Conservation (phyloP, 2,113 vertebrate genomes). For the Clinocottus analis region DNA sequence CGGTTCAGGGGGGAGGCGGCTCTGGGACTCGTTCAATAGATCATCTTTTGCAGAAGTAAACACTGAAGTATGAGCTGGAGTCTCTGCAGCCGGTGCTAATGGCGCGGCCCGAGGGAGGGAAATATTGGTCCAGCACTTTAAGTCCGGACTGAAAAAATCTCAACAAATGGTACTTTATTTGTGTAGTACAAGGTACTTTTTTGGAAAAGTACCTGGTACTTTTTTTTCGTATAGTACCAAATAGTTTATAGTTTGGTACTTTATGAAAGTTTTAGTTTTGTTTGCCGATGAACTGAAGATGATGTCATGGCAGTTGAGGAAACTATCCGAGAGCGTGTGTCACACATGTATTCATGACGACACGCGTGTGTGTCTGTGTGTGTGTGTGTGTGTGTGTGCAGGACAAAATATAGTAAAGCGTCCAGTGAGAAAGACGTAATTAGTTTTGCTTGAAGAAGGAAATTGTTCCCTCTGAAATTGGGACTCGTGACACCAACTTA, state of each 20-base stretch:
- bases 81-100: conserved; percentile 7
- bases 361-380: background rate
- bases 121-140: background rate
- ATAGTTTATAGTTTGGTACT: too few species aligned
- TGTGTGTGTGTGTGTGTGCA: background rate
- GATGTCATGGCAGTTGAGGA: background rate
- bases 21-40: conserved; percentile 24
- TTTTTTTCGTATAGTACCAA: too few species aligned
- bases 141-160: background rate
- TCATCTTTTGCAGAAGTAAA: conserved; percentile 29
- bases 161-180: too few species aligned
- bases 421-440: background rate
- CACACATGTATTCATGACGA: background rate
- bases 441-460: conserved; percentile 3
- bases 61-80: background rate
- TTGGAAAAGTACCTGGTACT: too few species aligned
- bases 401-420: background rate
- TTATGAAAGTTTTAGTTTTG: too few species aligned
- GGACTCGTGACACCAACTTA: conserved; percentile 19
- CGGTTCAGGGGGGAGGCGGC: background rate
- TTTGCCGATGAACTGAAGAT: background rate
- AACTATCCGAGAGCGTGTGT: background rate
- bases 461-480: conserved; percentile 2
- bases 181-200: too few species aligned
- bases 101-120: background rate